Conservation (phyloP, 2,797 vertebrate genomes). For the Pipistrellus pygmaeus region DNA sequence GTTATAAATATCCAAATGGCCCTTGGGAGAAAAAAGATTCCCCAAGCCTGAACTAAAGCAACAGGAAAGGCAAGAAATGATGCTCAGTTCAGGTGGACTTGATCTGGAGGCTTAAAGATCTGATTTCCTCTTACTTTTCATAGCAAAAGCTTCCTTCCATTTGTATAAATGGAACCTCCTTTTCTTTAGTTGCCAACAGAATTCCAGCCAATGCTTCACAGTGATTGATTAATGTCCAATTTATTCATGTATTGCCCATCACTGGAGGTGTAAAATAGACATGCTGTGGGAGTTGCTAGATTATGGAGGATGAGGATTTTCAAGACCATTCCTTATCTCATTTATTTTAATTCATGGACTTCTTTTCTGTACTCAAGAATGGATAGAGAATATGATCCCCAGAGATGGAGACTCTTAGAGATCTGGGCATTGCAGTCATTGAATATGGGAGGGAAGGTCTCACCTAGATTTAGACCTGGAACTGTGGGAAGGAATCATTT, state of each 20-base stretch:
- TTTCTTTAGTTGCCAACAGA: not conserved
- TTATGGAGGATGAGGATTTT: not conserved
- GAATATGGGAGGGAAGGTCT: not conserved
- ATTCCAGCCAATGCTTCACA: not conserved
- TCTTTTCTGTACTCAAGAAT: not conserved
- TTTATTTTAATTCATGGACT: conserved; percentile 21
- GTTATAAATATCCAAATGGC: too few relatives aligned
- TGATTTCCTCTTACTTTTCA: not conserved
- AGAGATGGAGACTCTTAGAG: not conserved
- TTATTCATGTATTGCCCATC: not conserved
- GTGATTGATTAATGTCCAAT: not conserved
- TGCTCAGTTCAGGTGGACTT: not conserved
- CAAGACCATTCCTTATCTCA: not conserved
- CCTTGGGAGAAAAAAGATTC: too few relatives aligned
- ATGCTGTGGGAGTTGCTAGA: not conserved
- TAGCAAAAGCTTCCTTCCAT: not conserved
- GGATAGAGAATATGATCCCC: not conserved
- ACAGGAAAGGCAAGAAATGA: not conserved
- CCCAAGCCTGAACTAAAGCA: not conserved
- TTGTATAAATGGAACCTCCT: not conserved
- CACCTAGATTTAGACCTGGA: not conserved
- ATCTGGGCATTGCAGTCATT: not conserved
- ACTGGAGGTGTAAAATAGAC: not conserved
- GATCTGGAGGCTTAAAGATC: not conserved
- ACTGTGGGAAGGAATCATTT: conserved; percentile 4